Percentiles rank a stretch among this genome's conserved stretches.
Conservation (phyloP, 2,797 vertebrate species). For the Cygnus olor region DNA sequence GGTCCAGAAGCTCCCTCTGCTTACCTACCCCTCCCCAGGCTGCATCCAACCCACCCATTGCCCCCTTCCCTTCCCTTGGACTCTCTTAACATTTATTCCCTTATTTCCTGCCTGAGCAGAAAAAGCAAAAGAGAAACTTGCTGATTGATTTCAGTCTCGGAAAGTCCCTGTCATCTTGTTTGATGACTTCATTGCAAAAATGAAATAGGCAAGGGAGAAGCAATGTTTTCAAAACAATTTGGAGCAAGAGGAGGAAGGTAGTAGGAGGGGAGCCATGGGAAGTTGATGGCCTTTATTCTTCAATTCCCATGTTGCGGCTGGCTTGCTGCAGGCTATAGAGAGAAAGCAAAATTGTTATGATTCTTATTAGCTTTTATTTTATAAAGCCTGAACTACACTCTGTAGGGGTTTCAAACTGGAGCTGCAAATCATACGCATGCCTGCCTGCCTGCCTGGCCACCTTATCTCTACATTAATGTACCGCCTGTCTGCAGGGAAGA, state of each 20-base stretch:
- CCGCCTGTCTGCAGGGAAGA: slow-evolving; percentile 26
- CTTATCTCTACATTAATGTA: slow-evolving; percentile 4
- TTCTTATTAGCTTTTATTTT: slow-evolving; percentile 77
- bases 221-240: slow-evolving; percentile 78
- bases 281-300: slow-evolving; percentile 75
- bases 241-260: slow-evolving; percentile 67
- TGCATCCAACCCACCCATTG: background rate
- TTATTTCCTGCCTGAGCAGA: slow-evolving; percentile 53
- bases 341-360: slow-evolving; percentile 74
- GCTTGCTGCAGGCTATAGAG: slow-evolving; percentile 69
- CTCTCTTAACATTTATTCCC: slow-evolving; percentile 69
- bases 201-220: slow-evolving; percentile 73
- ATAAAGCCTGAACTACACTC: slow-evolving; percentile 67
- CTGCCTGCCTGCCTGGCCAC: slow-evolving; percentile 45
- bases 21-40: background rate
- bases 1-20: slow-evolving; percentile 9
- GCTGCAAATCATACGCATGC: slow-evolving; percentile 54
- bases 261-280: slow-evolving; percentile 63
- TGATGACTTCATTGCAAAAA: slow-evolving; percentile 77
- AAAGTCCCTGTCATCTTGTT: slow-evolving; percentile 77
- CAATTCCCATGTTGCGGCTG: slow-evolving; percentile 69
- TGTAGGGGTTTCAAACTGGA: slow-evolving; percentile 49
- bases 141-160: slow-evolving; percentile 70
- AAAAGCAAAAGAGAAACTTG: slow-evolving; percentile 56
- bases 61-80: slow-evolving; percentile 15